A percentile compares a stretch with the other conserved stretches of the same genome.
phyloP scores from a whole-genome alignment of 1,140 invertebrate genomes.

The Druon quercuslanigerum region DNA sequence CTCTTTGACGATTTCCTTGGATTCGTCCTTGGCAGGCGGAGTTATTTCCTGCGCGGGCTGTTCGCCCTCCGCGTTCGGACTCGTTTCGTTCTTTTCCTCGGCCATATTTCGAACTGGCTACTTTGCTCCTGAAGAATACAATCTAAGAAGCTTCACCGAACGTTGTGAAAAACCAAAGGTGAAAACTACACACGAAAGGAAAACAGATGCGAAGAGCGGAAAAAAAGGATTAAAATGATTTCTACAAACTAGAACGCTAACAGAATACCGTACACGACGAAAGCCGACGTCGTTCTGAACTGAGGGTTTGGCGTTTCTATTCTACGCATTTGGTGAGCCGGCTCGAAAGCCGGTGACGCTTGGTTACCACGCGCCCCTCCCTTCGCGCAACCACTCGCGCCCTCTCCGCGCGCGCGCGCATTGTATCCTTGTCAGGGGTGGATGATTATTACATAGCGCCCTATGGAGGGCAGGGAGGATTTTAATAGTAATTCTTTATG shows the following conservation, averaged over 20 bases:
- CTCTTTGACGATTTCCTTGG: slow-evolving; percentile 71
- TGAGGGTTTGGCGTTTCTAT: slow-evolving; percentile 16
- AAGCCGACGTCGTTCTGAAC: slow-evolving; percentile 64
- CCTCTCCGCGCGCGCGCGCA: slow-evolving; percentile 6
- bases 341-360: slow-evolving; percentile 64
- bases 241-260: slow-evolving; percentile 35
- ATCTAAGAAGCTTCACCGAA: background rate
- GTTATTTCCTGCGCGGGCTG: slow-evolving; percentile 61
- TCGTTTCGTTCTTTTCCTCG: slow-evolving; percentile 73
- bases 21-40: slow-evolving; percentile 59
- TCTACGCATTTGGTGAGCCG: slow-evolving; percentile 44
- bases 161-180: slow-evolving; percentile 2
- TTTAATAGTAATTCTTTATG: too few species aligned
- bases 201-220: background rate
- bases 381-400: slow-evolving; percentile 11
- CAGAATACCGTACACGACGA: slow-evolving; percentile 57
- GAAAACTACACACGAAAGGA: slow-evolving; percentile 7
- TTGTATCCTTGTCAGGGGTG: background rate
- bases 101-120: slow-evolving; percentile 63
- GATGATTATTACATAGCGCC: background rate
- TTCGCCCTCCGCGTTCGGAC: slow-evolving; percentile 56
- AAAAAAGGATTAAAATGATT: slow-evolving; percentile 33
- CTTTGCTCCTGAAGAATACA: background rate
- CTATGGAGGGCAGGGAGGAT: too few species aligned
- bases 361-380: slow-evolving; percentile 59